Evolutionary conservation across 2,888 invertebrate species (phyloP).

Genomic region (Luperina nickerlii): DNA sequence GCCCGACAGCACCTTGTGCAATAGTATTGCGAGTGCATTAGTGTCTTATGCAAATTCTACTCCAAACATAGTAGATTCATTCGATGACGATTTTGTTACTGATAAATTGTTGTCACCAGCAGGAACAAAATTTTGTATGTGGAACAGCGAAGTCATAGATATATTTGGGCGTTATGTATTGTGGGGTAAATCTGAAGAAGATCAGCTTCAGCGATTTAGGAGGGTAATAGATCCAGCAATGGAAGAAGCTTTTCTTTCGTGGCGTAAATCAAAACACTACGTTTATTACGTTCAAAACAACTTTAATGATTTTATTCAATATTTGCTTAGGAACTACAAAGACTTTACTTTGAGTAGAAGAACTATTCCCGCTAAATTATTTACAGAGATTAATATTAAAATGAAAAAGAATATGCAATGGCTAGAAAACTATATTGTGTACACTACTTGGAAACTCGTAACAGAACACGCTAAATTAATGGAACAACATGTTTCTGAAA

Average conservation of each 20-base stretch:
- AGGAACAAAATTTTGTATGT: slow-evolving; percentile 59
- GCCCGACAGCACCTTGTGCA: slow-evolving; percentile 63
- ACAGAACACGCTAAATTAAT: slow-evolving; percentile 63
- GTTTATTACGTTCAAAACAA: slow-evolving; percentile 50
- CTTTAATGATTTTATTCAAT: slow-evolving; percentile 35
- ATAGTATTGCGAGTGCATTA: slow-evolving; percentile 55
- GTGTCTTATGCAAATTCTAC: slow-evolving; percentile 34
- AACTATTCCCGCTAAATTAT: slow-evolving; percentile 68
- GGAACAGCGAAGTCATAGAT: slow-evolving; percentile 22
- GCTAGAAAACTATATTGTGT: slow-evolving; percentile 54
- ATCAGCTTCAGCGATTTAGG: slow-evolving; percentile 67
- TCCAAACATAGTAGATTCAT: slow-evolving; percentile 64
- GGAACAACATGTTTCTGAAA: slow-evolving; percentile 45
- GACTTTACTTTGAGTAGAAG: slow-evolving; percentile 64
- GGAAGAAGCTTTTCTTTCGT: slow-evolving; percentile 64
- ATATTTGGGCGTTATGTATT: slow-evolving; percentile 67
- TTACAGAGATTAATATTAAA: slow-evolving; percentile 64
- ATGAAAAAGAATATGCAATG: slow-evolving; percentile 55
- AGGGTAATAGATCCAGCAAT: slow-evolving; percentile 66
- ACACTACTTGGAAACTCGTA: slow-evolving; percentile 70
- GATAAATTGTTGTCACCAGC: slow-evolving; percentile 65
- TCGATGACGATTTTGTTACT: slow-evolving; percentile 70
- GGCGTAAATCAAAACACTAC: slow-evolving; percentile 54
- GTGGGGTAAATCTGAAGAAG: slow-evolving; percentile 65
- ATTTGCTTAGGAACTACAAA: slow-evolving; percentile 32